Conservation (phyloP, 2,797 vertebrate genomes). For the Megalops cyprinoides region DNA sequence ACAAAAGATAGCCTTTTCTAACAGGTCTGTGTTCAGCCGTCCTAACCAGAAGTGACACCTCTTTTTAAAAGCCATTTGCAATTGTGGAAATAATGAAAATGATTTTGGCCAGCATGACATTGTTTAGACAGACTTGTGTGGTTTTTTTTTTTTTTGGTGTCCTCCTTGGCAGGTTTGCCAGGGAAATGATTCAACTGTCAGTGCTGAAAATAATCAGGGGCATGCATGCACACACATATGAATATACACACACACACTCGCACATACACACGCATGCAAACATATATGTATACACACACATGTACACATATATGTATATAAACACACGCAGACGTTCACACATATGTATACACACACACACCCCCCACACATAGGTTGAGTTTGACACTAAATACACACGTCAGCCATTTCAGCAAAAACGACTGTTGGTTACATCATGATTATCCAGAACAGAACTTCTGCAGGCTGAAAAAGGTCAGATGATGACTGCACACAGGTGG, state of each 20-base stretch:
- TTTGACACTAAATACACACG: too few relatives aligned
- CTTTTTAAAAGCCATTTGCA: constrained; percentile 71
- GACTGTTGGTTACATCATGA: too few relatives aligned
- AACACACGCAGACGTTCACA: background rate
- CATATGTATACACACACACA: background rate
- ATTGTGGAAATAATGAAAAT: constrained; percentile 72
- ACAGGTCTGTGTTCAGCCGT: constrained; percentile 66
- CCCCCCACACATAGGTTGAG: too few relatives aligned
- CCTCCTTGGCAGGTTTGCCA: constrained; percentile 19
- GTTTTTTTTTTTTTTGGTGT: background rate
- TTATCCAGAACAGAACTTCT: too few relatives aligned
- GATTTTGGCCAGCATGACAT: constrained; percentile 36
- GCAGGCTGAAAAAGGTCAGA: background rate
- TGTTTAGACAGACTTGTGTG: constrained; percentile 14
- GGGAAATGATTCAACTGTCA: constrained; percentile 21
- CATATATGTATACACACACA: background rate
- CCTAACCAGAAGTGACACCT: constrained; percentile 90
- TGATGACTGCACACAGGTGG: background rate
- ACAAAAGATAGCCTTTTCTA: constrained; percentile 81
- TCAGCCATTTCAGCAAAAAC: too few relatives aligned
- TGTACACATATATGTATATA: background rate
- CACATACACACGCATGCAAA: background rate
- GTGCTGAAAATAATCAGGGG: constrained; percentile 42
- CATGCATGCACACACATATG: constrained; percentile 3
- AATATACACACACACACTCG: background rate